Evolutionary conservation across 2,888 invertebrate species (phyloP).

Genomic region (Anoplius nigerrimus): DNA sequence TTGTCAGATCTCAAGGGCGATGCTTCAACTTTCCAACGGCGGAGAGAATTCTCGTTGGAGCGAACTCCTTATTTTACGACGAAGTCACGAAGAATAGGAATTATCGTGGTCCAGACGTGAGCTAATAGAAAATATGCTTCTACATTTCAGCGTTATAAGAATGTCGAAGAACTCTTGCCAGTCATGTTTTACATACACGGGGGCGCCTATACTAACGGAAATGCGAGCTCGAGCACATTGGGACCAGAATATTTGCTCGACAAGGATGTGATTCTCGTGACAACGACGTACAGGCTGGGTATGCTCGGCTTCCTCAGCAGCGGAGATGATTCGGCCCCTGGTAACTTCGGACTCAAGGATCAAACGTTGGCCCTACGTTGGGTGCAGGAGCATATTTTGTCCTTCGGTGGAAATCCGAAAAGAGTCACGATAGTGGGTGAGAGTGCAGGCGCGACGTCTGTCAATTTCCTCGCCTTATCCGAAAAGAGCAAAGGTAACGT

Average conservation of each 20-base stretch:
- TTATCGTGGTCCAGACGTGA: too few species aligned
- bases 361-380: constrained; percentile 49
- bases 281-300: constrained; percentile 52
- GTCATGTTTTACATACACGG: constrained; percentile 51
- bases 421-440: constrained; percentile 72
- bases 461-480: constrained; percentile 78
- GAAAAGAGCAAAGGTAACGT: background rate
- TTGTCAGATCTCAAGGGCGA: too few species aligned
- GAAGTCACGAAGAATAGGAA: too few species aligned
- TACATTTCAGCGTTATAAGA: background rate
- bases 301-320: constrained; percentile 50
- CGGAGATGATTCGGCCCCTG: constrained; percentile 47
- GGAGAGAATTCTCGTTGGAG: too few species aligned
- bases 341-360: constrained; percentile 59
- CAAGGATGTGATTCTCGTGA: constrained; percentile 46
- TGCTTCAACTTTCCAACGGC: too few species aligned
- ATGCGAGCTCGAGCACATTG: constrained; percentile 19
- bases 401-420: constrained; percentile 48
- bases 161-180: background rate
- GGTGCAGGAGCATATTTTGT: constrained; percentile 45
- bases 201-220: constrained; percentile 41
- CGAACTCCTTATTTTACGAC: too few species aligned
- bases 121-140: too few species aligned
- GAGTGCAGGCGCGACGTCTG: constrained; percentile 84
- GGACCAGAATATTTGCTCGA: constrained; percentile 50